A percentile compares a stretch with the other conserved stretches of the same genome.
phyloP scores from a whole-genome alignment of 2,113 vertebrate species.

The Onychostruthus taczanowskii region DNA sequence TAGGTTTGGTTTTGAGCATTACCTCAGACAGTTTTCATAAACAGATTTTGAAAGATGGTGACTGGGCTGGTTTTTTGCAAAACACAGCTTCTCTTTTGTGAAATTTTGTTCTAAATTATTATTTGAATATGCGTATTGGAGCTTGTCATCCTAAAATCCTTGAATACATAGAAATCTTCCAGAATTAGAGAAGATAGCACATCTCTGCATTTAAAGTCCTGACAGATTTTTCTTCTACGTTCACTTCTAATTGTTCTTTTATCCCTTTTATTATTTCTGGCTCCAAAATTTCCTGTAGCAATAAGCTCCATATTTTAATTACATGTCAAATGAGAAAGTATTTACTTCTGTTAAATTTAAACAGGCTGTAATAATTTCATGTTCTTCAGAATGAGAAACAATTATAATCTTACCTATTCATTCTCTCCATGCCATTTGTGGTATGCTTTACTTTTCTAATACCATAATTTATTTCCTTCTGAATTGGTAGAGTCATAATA shows the following conservation, averaged over 20 bases:
- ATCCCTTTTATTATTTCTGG: not conserved
- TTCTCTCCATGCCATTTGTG: not conserved
- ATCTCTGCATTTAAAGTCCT: not conserved
- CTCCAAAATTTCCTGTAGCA: not conserved
- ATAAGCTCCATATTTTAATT: not conserved
- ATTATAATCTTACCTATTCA: not conserved
- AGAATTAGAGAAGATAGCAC: not conserved
- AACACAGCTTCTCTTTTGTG: not conserved
- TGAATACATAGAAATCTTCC: not conserved
- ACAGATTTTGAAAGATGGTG: not conserved
- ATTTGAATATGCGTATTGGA: not conserved
- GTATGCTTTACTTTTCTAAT: not conserved
- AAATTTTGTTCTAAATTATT: not conserved
- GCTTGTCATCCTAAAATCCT: not conserved
- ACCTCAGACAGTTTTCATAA: not conserved
- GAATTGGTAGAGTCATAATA: not conserved
- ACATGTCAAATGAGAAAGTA: not conserved
- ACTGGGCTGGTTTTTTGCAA: not conserved
- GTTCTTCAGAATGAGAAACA: not conserved
- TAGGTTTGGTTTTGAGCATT: not conserved
- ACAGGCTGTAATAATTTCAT: not conserved
- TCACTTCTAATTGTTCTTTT: not conserved
- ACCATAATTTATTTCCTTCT: not conserved
- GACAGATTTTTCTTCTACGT: not conserved
- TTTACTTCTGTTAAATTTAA: not conserved